phyloP scores from a whole-genome alignment of 2,888 invertebrate genomes.

The Antheraea yamamai region DNA sequence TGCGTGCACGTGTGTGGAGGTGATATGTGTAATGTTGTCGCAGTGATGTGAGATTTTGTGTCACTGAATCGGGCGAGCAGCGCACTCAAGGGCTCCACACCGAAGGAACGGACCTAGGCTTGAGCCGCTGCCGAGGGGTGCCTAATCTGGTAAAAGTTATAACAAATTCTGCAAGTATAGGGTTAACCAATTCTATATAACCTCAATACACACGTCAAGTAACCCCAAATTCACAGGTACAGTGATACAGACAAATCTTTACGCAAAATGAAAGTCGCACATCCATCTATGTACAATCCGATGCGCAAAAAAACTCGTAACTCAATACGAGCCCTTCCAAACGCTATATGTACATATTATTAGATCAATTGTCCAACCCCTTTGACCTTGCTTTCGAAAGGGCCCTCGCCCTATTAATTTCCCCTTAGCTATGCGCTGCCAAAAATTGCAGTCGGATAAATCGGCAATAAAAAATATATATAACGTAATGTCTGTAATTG shows the following conservation, averaged over 20 bases:
- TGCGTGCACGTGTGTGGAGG: too few relatives aligned
- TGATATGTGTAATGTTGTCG: too few relatives aligned
- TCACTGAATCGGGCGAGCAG: too few relatives aligned
- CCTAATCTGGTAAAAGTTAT: too few relatives aligned
- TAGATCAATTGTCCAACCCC: conserved; percentile 8
- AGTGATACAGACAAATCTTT: not conserved
- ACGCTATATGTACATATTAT: not conserved
- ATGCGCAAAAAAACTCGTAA: not conserved
- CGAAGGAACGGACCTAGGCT: too few relatives aligned
- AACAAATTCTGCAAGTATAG: not conserved
- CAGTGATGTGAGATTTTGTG: too few relatives aligned
- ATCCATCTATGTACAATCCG: not conserved
- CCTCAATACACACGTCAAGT: not conserved
- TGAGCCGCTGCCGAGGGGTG: too few relatives aligned
- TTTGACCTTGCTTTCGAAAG: conserved; percentile 8
- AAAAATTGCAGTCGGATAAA: not conserved
- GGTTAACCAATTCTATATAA: not conserved
- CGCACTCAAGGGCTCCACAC: too few relatives aligned
- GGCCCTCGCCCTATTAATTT: conserved; percentile 11
- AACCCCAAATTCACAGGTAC: not conserved
- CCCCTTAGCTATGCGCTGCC: not conserved
- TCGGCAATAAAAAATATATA: not conserved
- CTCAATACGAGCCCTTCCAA: not conserved
- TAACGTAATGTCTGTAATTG: not conserved
- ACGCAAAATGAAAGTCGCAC: not conserved